Percentiles rank a stretch among this genome's conserved stretches.
These are phyloP conservation scores for Phenganax marumi DNA, from an alignment of 92 coral and sea anemone genomes.

Conservation along the genomic window DNA sequence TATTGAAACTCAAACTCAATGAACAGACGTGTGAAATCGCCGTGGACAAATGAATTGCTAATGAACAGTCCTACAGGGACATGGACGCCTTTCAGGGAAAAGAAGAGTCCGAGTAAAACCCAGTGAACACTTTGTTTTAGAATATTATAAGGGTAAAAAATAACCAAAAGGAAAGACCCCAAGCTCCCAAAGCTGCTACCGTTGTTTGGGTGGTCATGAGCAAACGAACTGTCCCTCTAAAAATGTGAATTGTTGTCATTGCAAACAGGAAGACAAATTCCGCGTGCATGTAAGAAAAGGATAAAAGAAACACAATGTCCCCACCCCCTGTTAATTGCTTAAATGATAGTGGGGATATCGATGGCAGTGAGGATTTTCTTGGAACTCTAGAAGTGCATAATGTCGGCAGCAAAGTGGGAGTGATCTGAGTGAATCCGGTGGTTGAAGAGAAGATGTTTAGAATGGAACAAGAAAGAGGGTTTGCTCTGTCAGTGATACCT, in stretches of 20 bases:
- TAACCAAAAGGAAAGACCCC: no score
- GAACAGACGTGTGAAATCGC: constrained; percentile 56
- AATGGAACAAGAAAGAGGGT: constrained; percentile 57
- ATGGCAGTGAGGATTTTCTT: constrained; percentile 26
- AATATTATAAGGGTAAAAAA: no score
- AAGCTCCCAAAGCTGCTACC: no score
- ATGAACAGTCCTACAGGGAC: no score
- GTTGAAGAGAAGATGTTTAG: constrained; percentile 39
- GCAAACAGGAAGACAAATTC: constrained; percentile 48
- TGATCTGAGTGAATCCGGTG: constrained; percentile 37
- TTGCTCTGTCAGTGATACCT: constrained; percentile 30
- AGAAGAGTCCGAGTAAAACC: no score
- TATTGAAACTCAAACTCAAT: constrained; percentile 54
- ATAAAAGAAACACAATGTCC: constrained; percentile 35
- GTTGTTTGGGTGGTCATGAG: constrained; percentile 41
- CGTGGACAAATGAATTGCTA: no score
- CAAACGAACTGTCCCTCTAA: constrained; percentile 41
- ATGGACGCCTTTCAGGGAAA: no score
- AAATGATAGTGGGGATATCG: constrained; percentile 11
- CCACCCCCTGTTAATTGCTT: background rate
- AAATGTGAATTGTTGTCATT: constrained; percentile 47
- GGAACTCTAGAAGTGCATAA: constrained; percentile 46
- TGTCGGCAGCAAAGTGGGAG: constrained; percentile 17
- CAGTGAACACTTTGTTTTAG: no score
- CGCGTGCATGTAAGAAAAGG: constrained; percentile 41